phyloP scores from a whole-genome alignment of 1,140 invertebrate genomes.

The Trichonephila clavipes region DNA sequence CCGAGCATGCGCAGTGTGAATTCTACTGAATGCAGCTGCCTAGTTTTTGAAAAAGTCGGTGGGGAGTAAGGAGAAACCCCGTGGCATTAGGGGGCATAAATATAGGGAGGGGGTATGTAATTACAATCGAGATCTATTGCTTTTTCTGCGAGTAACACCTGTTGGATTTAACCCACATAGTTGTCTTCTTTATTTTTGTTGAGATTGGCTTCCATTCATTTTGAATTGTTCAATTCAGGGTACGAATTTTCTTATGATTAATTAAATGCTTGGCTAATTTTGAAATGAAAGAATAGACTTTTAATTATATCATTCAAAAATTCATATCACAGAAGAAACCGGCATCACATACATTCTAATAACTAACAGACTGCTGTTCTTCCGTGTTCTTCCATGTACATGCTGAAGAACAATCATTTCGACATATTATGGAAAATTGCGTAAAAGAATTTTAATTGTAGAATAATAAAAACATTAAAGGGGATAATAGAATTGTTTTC shows the following conservation, averaged over 20 bases:
- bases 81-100: not conserved
- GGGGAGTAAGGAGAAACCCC: not conserved
- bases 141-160: slow-evolving; percentile 1
- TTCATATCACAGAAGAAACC: no score
- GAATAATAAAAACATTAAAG: no score
- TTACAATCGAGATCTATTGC: slow-evolving; percentile 21
- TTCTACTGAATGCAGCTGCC: not conserved
- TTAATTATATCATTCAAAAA: no score
- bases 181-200: not conserved
- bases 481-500: no score
- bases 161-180: not conserved
- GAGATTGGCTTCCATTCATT: not conserved
- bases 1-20: slow-evolving; percentile 15
- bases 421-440: no score
- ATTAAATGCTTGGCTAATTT: no score
- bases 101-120: not conserved
- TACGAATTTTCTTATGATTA: not conserved
- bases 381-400: no score
- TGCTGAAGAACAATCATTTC: no score
- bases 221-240: not conserved
- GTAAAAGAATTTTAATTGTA: no score
- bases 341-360: no score
- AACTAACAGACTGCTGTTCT: no score
- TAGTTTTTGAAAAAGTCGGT: not conserved
- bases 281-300: no score